Percentiles rank a stretch among this genome's conserved stretches.
These are phyloP conservation scores for Plusia festucae DNA, from an alignment of 2,888 invertebrate genomes.

Conservation along the genomic window DNA sequence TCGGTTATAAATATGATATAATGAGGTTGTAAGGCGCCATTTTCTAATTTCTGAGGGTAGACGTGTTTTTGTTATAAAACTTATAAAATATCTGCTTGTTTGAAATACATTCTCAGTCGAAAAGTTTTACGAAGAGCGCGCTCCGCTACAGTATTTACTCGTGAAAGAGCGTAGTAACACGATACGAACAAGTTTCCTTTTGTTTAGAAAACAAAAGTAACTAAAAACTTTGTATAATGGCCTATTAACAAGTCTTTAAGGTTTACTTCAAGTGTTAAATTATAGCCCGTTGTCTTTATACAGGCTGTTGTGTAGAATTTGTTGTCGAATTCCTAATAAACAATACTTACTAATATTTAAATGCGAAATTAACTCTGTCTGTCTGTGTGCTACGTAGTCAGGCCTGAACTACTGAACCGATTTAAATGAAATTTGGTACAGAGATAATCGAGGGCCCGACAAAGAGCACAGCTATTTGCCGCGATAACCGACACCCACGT, in stretches of 20 bases:
- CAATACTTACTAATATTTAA: too few species aligned
- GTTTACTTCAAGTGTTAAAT: constrained; percentile 13
- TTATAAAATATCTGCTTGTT: background rate
- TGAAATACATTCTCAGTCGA: background rate
- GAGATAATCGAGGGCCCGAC: too few species aligned
- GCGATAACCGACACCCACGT: too few species aligned
- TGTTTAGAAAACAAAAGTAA: constrained; percentile 46
- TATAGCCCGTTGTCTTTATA: constrained; percentile 19
- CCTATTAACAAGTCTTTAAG: constrained; percentile 43
- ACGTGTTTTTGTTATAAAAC: background rate
- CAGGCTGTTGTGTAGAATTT: background rate
- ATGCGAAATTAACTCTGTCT: too few species aligned
- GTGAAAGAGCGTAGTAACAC: constrained; percentile 24
- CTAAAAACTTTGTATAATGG: constrained; percentile 30
- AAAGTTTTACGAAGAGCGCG: background rate
- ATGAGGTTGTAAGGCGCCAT: too few species aligned
- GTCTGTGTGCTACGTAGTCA: too few species aligned
- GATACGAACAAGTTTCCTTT: constrained; percentile 43
- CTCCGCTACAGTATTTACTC: background rate
- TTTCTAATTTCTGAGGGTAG: background rate
- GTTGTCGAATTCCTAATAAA: too few species aligned
- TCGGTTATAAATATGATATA: too few species aligned
- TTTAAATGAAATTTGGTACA: too few species aligned
- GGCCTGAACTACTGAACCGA: too few species aligned
- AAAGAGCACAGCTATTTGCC: too few species aligned